Evolutionary conservation across 2,888 invertebrate species (phyloP).

Genomic region (Tetramorium bicarinatum): DNA sequence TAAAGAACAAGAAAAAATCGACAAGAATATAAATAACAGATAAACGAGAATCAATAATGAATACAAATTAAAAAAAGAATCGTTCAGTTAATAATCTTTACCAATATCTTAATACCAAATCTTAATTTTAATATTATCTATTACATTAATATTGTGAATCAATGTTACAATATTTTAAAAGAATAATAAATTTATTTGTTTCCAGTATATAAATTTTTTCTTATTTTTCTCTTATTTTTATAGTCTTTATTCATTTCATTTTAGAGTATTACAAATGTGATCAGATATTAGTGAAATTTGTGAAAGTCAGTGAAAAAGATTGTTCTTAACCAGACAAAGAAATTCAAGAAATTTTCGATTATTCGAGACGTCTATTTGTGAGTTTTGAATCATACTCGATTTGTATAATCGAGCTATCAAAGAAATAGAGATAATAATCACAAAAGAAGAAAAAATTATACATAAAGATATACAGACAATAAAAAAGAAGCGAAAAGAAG

Average conservation of each 20-base stretch:
- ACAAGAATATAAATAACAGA: neutral
- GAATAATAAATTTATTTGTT: neutral
- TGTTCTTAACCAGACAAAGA: neutral
- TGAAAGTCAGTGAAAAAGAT: neutral
- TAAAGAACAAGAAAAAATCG: neutral
- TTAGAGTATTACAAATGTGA: neutral
- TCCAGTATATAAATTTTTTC: neutral
- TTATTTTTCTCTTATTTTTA: neutral
- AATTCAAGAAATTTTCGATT: neutral
- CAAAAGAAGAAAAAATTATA: neutral
- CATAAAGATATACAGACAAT: neutral
- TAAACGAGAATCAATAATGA: neutral
- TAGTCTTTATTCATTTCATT: neutral
- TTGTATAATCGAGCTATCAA: neutral
- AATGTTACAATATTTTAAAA: neutral
- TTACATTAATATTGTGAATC: neutral
- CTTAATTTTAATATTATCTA: no score
- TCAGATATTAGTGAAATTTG: neutral
- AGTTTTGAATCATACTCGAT: conserved; percentile 63
- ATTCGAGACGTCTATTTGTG: conserved; percentile 34
- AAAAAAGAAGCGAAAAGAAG: neutral
- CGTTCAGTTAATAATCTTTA: neutral
- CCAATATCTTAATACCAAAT: no score
- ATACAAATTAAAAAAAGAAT: neutral
- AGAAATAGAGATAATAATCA: neutral